Percentiles rank a stretch among this genome's conserved stretches.
Conservation (phyloP, 1,140 invertebrate genomes). For the Saxidomus purpurata region DNA sequence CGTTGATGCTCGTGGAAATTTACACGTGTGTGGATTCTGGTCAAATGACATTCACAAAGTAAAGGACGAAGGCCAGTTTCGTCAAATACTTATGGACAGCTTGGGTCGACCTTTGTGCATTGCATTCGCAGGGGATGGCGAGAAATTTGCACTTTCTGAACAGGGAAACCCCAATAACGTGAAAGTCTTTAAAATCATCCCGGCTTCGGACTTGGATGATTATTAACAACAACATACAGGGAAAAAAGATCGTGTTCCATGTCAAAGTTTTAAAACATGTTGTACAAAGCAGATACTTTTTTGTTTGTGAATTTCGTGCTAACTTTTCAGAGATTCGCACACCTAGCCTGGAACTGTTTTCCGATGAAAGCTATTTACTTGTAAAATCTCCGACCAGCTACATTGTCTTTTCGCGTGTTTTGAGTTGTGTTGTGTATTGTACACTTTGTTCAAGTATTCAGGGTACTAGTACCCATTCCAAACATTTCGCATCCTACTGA, state of each 20-base stretch:
- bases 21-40: constrained; percentile 63
- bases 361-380: too few relatives aligned
- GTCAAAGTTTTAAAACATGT: too few relatives aligned
- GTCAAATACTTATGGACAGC: constrained; percentile 52
- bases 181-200: constrained; percentile 52
- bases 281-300: too few relatives aligned
- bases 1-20: constrained; percentile 38
- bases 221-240: background rate
- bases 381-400: too few relatives aligned
- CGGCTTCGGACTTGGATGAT: constrained; percentile 34
- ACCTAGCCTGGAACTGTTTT: too few relatives aligned
- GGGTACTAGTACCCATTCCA: too few relatives aligned
- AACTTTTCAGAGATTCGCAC: too few relatives aligned
- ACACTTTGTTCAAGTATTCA: too few relatives aligned
- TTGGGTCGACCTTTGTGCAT: constrained; percentile 44
- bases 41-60: constrained; percentile 65
- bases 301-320: too few relatives aligned
- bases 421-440: too few relatives aligned
- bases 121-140: constrained; percentile 14
- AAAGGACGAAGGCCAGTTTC: constrained; percentile 42
- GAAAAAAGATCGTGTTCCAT: background rate
- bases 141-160: constrained; percentile 60
- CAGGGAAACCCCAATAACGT: constrained; percentile 60
- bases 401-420: too few relatives aligned
- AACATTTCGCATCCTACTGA: too few relatives aligned